Percentiles rank a stretch among this genome's conserved stretches.
These are phyloP conservation scores for Gallirallus australis DNA, from an alignment of 2,797 vertebrate genomes.

Conservation along the genomic window DNA sequence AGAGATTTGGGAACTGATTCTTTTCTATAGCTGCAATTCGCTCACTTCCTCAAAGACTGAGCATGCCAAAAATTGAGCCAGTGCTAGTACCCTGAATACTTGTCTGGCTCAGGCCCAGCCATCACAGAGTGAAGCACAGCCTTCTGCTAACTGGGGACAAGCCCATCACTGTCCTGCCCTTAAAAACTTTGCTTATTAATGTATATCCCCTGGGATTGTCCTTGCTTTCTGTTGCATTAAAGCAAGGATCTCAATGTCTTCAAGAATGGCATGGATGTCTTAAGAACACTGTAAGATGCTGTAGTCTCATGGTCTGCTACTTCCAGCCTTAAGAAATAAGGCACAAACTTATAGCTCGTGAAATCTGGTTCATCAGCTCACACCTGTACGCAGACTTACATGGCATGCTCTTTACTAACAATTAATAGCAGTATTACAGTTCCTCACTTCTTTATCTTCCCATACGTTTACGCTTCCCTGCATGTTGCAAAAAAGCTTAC, in stretches of 20 bases:
- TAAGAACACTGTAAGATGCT: neutral
- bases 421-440: neutral
- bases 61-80: neutral
- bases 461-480: neutral
- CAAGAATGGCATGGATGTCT: fast-evolving
- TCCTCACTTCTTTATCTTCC: neutral
- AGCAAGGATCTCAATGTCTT: neutral
- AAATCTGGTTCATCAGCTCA: neutral
- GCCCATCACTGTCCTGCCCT: neutral
- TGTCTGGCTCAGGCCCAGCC: neutral
- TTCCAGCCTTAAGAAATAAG: neutral
- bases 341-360: neutral
- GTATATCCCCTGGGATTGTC: neutral
- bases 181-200: neutral
- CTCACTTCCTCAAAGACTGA: neutral
- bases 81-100: neutral
- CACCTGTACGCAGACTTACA: neutral
- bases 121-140: neutral
- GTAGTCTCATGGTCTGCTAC: neutral
- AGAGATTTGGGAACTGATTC: neutral
- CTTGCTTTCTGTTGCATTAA: neutral
- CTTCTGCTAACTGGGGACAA: neutral
- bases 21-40: neutral
- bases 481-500: neutral
- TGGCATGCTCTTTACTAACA: neutral